Conservation (phyloP, 2,797 vertebrate genomes). For the Limosa lapponica region DNA sequence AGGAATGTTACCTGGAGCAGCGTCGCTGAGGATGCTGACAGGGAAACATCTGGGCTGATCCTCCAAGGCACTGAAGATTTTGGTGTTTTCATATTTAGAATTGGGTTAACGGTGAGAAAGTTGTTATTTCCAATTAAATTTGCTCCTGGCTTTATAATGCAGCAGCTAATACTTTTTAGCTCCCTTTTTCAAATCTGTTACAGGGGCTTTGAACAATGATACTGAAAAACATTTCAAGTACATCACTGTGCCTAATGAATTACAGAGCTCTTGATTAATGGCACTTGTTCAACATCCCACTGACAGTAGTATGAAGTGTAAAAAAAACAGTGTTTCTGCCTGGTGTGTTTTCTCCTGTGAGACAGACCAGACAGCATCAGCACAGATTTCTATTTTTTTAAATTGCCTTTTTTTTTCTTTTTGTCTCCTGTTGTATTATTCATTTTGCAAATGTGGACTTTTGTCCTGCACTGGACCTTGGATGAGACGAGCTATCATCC, state of each 20-base stretch:
- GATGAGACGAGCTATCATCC: background rate
- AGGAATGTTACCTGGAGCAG: background rate
- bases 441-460: background rate
- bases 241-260: constrained; percentile 62
- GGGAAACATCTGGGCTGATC: background rate
- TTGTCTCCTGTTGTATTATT: constrained; percentile 5
- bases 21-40: background rate
- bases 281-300: constrained; percentile 60
- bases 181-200: constrained; percentile 36
- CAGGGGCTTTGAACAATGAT: constrained; percentile 53
- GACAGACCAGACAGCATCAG: background rate
- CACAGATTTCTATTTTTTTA: background rate
- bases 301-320: constrained; percentile 46
- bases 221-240: constrained; percentile 70
- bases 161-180: constrained; percentile 9
- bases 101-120: constrained; percentile 13
- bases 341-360: background rate
- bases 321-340: constrained; percentile 36
- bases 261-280: constrained; percentile 67
- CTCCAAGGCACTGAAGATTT: background rate
- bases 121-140: constrained; percentile 3
- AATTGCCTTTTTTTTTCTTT: background rate
- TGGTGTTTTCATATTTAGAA: background rate
- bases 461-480: background rate
- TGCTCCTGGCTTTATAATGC: constrained; percentile 7